phyloP scores from a whole-genome alignment of 2,888 invertebrate genomes.

The Strigamia maritima region DNA sequence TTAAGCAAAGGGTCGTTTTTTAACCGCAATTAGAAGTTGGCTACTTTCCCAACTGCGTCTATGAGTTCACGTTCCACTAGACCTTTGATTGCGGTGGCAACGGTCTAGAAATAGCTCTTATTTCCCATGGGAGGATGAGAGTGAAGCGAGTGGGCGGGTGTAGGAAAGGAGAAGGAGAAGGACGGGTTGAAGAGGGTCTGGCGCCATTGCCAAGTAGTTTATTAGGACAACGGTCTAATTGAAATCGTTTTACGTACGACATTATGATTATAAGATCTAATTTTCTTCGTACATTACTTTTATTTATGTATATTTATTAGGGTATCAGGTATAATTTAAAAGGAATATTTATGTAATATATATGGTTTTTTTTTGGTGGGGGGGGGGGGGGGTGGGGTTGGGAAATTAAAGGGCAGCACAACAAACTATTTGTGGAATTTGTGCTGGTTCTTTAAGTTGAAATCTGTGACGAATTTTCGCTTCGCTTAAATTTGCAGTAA shows the following conservation, averaged over 20 bases:
- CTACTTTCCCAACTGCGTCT: background rate
- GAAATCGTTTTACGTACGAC: slow-evolving; percentile 30
- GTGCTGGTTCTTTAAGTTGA: background rate
- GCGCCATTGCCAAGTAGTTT: slow-evolving; percentile 16
- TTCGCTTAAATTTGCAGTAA: background rate
- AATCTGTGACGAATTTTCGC: background rate
- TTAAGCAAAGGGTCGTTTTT: slow-evolving; percentile 6
- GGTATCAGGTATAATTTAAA: background rate
- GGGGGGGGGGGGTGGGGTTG: too few relatives aligned
- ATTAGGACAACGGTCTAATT: slow-evolving; percentile 18
- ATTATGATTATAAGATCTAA: slow-evolving; percentile 5
- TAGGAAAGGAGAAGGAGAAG: background rate
- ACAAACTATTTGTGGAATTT: background rate
- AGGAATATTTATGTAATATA: background rate
- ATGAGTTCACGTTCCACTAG: slow-evolving; percentile 3
- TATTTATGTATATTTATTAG: background rate
- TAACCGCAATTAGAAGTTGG: slow-evolving; percentile 24
- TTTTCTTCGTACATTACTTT: background rate
- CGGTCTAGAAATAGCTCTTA: background rate
- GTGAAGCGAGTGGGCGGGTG: background rate
- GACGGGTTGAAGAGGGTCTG: background rate
- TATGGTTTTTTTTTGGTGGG: background rate
- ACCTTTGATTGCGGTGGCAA: slow-evolving; percentile 29
- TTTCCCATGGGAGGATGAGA: background rate
- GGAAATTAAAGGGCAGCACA: background rate